These are phyloP conservation scores for Gari tellinella DNA, from an alignment of 2,888 invertebrate genomes.

Conservation along the genomic window DNA sequence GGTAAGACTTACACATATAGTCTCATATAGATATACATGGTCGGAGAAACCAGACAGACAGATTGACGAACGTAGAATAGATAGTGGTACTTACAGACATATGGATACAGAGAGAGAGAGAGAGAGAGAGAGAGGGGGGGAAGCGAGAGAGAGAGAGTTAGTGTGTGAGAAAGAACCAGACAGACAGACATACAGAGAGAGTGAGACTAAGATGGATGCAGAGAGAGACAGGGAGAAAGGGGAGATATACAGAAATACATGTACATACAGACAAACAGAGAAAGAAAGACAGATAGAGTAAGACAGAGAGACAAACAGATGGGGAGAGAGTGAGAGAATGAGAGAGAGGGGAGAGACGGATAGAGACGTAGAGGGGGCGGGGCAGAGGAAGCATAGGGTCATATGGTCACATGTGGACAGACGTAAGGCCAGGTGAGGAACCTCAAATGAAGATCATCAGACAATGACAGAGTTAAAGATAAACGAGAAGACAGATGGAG, in stretches of 20 bases:
- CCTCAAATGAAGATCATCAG: no score
- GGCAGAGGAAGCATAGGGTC: no score
- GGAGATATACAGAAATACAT: not conserved
- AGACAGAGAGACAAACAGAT: constrained; percentile 1
- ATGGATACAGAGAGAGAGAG: not conserved
- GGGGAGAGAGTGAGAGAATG: constrained; percentile 7
- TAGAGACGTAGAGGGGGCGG: no score
- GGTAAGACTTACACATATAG: no score
- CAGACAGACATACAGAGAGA: not conserved
- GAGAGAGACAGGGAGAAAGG: not conserved
- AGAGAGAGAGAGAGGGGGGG: constrained; percentile 4
- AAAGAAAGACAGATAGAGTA: constrained; percentile 9
- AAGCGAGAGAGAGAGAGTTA: constrained; percentile 3
- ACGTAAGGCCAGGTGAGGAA: no score
- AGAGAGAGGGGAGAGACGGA: not conserved
- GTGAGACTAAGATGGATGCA: not conserved
- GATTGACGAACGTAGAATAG: no score
- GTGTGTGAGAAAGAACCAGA: not conserved
- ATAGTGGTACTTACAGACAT: not conserved
- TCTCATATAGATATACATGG: no score
- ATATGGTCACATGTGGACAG: no score
- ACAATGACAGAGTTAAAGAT: no score
- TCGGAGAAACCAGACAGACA: no score
- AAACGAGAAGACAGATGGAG: no score
- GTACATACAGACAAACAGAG: not conserved